Base-by-base conservation (phyloP, 1,140 invertebrate species). In the Grapholita molesta region DNA sequence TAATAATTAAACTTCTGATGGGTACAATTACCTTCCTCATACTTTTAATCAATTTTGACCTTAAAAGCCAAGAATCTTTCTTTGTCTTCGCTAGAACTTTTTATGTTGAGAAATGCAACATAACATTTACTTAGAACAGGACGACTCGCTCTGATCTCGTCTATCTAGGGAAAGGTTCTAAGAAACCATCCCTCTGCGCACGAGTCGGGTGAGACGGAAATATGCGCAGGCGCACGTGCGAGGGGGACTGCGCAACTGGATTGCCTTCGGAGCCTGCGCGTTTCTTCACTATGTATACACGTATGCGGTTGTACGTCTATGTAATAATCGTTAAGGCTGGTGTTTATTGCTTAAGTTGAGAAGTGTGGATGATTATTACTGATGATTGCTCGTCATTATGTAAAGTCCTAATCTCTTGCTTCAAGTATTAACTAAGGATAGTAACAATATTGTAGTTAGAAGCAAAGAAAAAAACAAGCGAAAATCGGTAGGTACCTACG, bases 171-270 rank as follows among this genome's bases (percentile, higher is more conserved):
- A 55, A 28, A 55, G 53, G 53, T 55, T 55, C 53, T 55, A n/a
- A 55, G 53, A 55, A 55, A 28, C 53, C 53, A 55, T 55, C 53
- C 53, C 53, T 48, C 42, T 55, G 53, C 53, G 53, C 53, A 8
- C 15, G 24, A 25, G 53, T 12, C 53, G 48, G 23, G 8, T 25
- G 53, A 55, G 24, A 55, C 24, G 24, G 23, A 55, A n/a, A 28
- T 24, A 25, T 28, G 21, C 53, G 23, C 8, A 24, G 53, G 23
- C 53, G 21, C 11, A 55, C 6, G 53, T n/a, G 24, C 11, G 23
- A 55, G 9, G 5, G 24, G n/a, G 53, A 55, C 53, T 9, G 15
- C 18, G 53, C 18, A 24, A 55, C 53, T 55, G 53, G 53, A 55
- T 55, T 55, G 24, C 53, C 53, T 55, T 55, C 53, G 53, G 9